phyloP scores from a whole-genome alignment of 1,140 invertebrate species.

The Bombus vancouverensis region DNA sequence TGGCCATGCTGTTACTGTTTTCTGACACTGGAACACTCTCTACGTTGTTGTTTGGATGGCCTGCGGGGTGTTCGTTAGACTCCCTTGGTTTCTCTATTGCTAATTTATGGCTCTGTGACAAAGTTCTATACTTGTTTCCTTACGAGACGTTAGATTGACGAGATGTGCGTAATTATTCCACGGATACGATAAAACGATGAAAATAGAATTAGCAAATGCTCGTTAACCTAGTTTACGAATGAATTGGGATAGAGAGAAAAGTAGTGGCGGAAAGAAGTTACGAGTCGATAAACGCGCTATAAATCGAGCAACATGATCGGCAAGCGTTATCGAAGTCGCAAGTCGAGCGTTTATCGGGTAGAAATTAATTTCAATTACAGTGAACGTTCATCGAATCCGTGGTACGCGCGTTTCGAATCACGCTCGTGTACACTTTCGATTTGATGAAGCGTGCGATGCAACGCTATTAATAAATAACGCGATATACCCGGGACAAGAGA shows the following conservation, averaged over 20 bases:
- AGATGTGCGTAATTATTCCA: neutral
- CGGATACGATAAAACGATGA: neutral
- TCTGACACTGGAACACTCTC: no score
- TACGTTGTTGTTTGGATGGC: no score
- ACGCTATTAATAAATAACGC: constrained; percentile 9
- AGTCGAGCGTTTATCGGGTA: neutral
- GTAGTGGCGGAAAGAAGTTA: neutral
- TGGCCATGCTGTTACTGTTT: no score
- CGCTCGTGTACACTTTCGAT: neutral
- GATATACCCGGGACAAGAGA: neutral
- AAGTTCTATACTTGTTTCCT: neutral
- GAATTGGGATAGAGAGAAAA: neutral
- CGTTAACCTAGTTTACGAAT: neutral
- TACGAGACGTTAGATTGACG: no score
- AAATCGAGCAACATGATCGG: neutral
- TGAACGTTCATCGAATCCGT: neutral
- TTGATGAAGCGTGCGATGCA: neutral
- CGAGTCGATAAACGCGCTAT: neutral
- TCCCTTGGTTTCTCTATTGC: no score
- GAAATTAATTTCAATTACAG: constrained; percentile 22
- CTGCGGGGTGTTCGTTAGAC: no score
- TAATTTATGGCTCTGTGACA: no score
- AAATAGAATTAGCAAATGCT: neutral
- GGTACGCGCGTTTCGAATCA: neutral
- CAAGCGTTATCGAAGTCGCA: no score